These are phyloP conservation scores for Porites lobata DNA, from an alignment of 92 coral and sea anemone species.

Conservation along the genomic window DNA sequence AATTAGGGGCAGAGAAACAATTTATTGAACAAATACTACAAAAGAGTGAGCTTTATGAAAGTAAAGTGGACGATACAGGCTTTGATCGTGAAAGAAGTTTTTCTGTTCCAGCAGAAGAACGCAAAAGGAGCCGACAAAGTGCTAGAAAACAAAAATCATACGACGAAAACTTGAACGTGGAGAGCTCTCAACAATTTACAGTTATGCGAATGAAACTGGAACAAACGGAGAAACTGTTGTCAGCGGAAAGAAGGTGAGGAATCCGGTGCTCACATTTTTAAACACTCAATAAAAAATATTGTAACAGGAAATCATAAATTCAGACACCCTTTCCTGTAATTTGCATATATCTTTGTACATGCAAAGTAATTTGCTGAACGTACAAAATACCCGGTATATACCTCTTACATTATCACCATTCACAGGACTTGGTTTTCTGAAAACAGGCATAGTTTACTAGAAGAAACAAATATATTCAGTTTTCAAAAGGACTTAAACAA, in stretches of 20 bases:
- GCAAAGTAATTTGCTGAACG: background rate
- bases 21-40: conserved; percentile 86
- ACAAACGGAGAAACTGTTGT: conserved; percentile 79
- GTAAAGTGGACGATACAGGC: conserved; percentile 25
- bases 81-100: conserved; percentile 38
- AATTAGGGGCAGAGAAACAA: conserved; percentile 80
- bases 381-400: too few relatives aligned
- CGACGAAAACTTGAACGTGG: conserved; percentile 63
- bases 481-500: background rate
- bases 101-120: conserved; percentile 70
- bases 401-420: conserved; percentile 1
- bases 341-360: background rate
- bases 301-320: conserved; percentile 3
- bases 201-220: conserved; percentile 79
- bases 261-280: background rate
- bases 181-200: conserved; percentile 68
- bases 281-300: background rate
- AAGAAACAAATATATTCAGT: background rate
- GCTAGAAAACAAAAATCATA: conserved; percentile 54
- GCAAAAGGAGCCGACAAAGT: conserved; percentile 37
- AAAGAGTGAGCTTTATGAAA: conserved; percentile 81
- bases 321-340: conserved; percentile 3
- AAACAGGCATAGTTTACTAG: background rate
- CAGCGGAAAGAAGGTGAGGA: conserved; percentile 90
- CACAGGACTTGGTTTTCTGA: background rate